Evolutionary conservation across 1,140 invertebrate species (phyloP), one percentile per base, ranked within the genome.

Genomic region (Drosophila quadrilineata): DNA sequence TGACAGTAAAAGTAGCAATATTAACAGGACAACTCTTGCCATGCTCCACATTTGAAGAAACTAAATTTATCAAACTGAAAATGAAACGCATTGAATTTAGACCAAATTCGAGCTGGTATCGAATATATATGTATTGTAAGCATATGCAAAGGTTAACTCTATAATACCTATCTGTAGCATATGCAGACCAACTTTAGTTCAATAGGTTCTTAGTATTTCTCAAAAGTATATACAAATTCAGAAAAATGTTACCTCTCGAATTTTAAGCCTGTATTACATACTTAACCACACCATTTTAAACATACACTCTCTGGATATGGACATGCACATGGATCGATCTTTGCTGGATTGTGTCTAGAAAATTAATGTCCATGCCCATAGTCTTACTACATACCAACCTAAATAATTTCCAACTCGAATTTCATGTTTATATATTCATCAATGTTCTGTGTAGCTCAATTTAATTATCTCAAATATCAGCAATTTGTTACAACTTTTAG

Each of bases 21-120:
- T 48, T 54, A 84, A 85, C 80, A 85, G 80, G 71, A 85, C 85
- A 69, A 69, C 67, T 79, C 79, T 85, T 85, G 79, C 79, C 80
- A 86, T 86, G 79, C 80, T 75, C 67, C 50, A 62, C 21, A 64
- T 60, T 62, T 71, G 66, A 85, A 56, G 52, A 65, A 60, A 67
- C 56, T 71, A 59, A 68, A 77, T 84, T 67, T 65, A 53, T 65
- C 10, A 75, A 71, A 74, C 73, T 79, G 71, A 84, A 85, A 64
- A 63, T 59, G 74, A 75, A 85, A 85, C 79, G 80, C 66, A 79
- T 79, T 85, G 79, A 85, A 85, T 85, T 85, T 85, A 85, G 62
- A 85, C 40, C 53, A 79, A 79, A 72, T 88, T 88, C 86, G 86
- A 88, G 80, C 86, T 88, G 87, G 86, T 75, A 88, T 88, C 87